Conservation (phyloP, 2,797 vertebrate genomes). For the Microcaecilia unicolor region DNA sequence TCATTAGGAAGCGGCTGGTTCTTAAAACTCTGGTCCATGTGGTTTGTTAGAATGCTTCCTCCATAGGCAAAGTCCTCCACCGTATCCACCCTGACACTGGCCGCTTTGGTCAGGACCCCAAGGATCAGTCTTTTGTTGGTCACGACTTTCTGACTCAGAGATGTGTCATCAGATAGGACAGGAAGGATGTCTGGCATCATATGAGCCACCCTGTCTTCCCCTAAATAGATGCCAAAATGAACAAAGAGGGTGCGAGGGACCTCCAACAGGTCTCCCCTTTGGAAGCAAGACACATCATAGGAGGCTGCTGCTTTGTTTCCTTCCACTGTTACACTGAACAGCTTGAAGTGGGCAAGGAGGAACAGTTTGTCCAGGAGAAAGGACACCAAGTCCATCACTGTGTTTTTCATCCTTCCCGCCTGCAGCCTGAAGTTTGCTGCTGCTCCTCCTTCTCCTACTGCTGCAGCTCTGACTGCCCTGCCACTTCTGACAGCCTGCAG, state of each 20-base stretch:
- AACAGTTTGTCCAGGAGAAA: conserved; percentile 67
- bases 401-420: conserved; percentile 34
- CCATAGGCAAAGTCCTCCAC: conserved; percentile 87
- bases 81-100: conserved; percentile 83
- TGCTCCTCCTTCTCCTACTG: not conserved
- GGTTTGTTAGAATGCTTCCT: conserved; percentile 77
- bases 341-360: conserved; percentile 57
- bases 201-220: conserved; percentile 82
- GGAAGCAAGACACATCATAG: conserved; percentile 61
- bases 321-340: conserved; percentile 34
- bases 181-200: conserved; percentile 92
- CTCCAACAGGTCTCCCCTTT: conserved; percentile 82
- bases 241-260: conserved; percentile 84
- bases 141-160: conserved; percentile 66
- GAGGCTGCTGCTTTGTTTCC: conserved; percentile 11
- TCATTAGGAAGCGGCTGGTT: conserved; percentile 64
- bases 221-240: conserved; percentile 97
- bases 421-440: not conserved
- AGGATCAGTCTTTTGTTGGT: conserved; percentile 83
- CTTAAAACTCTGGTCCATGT: conserved; percentile 70
- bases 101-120: conserved; percentile 73
- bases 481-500: not conserved
- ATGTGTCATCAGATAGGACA: conserved; percentile 52
- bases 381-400: conserved; percentile 57
- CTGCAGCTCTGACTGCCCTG: not conserved